These are phyloP conservation scores for Nerophis ophidion DNA, from an alignment of 2,113 vertebrate species.

Conservation along the genomic window DNA sequence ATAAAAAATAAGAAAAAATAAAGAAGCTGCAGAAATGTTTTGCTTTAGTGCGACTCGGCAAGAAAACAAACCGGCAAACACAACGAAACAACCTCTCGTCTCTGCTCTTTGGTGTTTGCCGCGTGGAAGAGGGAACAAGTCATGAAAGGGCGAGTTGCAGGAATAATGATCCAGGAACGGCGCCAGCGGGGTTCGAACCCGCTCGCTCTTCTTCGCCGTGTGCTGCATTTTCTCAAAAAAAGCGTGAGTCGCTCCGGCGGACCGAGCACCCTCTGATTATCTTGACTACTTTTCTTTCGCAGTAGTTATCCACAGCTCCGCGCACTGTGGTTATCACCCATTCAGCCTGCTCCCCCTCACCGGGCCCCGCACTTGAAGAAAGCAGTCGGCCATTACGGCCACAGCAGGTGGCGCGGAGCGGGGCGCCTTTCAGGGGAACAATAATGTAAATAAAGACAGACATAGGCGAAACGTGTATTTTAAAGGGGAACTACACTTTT, in stretches of 20 bases:
- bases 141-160: conserved; percentile 41
- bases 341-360: not conserved
- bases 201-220: conserved; percentile 22
- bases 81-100: not conserved
- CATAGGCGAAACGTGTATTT: conserved; percentile 30
- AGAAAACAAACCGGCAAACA: not conserved
- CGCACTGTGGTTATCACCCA: conserved; percentile 3
- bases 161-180: conserved; percentile 37
- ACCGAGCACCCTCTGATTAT: not conserved
- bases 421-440: conserved; percentile 22
- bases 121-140: conserved; percentile 22
- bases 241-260: conserved; percentile 6
- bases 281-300: not conserved
- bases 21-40: no score
- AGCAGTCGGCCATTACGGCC: conserved; percentile 34
- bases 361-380: conserved; percentile 27
- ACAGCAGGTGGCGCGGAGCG: conserved; percentile 36
- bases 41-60: not conserved
- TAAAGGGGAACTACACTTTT: conserved; percentile 7
- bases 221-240: conserved; percentile 9
- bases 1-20: no score
- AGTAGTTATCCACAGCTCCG: conserved; percentile 10
- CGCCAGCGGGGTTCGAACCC: conserved; percentile 32
- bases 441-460: conserved; percentile 22
- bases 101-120: not conserved